Percentiles rank a stretch among this genome's conserved stretches.
Evolutionary conservation across 2,888 invertebrate genomes (phyloP).

Genomic region (Adela reaumurella): DNA sequence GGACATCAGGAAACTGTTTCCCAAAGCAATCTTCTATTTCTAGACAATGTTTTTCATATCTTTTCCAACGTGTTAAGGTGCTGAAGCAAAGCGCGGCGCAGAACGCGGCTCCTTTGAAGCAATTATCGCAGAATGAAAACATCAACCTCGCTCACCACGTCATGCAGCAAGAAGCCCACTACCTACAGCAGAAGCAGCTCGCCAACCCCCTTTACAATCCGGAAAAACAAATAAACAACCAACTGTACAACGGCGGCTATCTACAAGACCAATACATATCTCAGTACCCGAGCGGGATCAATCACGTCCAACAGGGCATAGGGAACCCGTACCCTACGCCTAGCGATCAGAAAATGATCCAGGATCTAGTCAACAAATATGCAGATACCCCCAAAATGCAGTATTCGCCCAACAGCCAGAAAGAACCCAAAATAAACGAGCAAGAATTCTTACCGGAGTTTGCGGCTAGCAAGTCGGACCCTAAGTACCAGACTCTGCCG

Average conservation of each 20-base stretch:
- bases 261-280: constrained; percentile 39
- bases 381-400: constrained; percentile 49
- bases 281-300: constrained; percentile 34
- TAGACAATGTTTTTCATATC: too few relatives aligned
- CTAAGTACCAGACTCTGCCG: constrained; percentile 88
- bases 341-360: constrained; percentile 35
- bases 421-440: constrained; percentile 47
- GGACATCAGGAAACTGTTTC: too few relatives aligned
- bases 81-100: constrained; percentile 48
- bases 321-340: constrained; percentile 38
- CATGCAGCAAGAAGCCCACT: constrained; percentile 47
- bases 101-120: constrained; percentile 54
- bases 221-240: constrained; percentile 49
- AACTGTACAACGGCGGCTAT: constrained; percentile 34
- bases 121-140: constrained; percentile 46
- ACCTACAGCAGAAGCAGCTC: constrained; percentile 53
- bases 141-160: constrained; percentile 36
- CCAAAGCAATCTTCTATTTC: too few relatives aligned
- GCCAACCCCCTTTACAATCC: constrained; percentile 45
- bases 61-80: constrained; percentile 23
- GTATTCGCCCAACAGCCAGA: constrained; percentile 55
- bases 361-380: constrained; percentile 46
- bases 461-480: constrained; percentile 79
- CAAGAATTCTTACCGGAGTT: constrained; percentile 64
- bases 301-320: constrained; percentile 45